A percentile compares a stretch with the other conserved stretches of the same genome.
phyloP scores from a whole-genome alignment of 2,113 vertebrate genomes.

The Alethe diademata region DNA sequence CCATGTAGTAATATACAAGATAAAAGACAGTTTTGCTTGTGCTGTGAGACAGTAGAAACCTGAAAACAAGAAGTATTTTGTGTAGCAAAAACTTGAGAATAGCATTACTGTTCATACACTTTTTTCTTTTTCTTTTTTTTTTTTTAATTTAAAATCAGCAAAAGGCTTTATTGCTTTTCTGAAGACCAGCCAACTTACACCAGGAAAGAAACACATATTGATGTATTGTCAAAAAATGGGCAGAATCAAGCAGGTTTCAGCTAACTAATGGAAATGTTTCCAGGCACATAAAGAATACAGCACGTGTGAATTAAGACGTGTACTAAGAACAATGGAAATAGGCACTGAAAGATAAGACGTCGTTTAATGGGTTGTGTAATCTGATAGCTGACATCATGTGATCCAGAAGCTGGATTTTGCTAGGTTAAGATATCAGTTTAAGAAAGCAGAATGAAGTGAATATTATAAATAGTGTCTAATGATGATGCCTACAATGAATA shows the following conservation, averaged over 20 bases:
- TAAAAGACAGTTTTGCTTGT: neutral
- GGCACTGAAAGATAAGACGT: slow-evolving; percentile 42
- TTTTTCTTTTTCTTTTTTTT: neutral
- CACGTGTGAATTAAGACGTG: neutral
- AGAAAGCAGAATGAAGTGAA: neutral
- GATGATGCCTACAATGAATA: neutral
- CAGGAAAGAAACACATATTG: neutral
- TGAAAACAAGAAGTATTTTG: neutral
- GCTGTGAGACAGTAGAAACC: neutral
- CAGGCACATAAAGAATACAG: neutral
- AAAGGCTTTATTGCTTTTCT: neutral
- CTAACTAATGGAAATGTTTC: neutral
- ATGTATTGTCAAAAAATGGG: neutral
- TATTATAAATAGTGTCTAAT: neutral
- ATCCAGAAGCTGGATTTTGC: slow-evolving; percentile 15
- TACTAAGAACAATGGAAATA: slow-evolving; percentile 13
- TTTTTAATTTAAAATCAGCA: neutral
- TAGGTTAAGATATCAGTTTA: neutral
- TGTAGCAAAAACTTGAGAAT: neutral
- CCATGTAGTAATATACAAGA: neutral
- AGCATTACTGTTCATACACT: neutral
- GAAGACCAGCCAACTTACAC: neutral
- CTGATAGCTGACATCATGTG: neutral
- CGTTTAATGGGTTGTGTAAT: slow-evolving; percentile 33
- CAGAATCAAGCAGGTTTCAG: neutral